phyloP scores from a whole-genome alignment of 2,888 invertebrate genomes.

The Resseliella maxima region DNA sequence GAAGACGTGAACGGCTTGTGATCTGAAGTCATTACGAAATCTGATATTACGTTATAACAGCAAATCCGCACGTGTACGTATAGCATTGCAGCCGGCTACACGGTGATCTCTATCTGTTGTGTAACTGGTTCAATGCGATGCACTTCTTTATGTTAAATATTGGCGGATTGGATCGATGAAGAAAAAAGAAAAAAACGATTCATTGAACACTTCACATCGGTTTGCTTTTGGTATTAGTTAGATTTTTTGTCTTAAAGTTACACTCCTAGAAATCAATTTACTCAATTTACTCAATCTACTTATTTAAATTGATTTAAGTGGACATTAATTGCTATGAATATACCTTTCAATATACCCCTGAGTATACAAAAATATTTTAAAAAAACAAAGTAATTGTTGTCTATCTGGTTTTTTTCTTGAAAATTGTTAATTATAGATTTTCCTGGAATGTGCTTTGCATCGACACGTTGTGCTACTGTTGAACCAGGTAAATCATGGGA shows the following conservation, averaged over 20 bases:
- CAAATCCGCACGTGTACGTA: slow-evolving; percentile 13
- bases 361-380: too few relatives aligned
- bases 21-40: slow-evolving; percentile 20
- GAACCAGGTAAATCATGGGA: slow-evolving; percentile 89
- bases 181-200: background rate
- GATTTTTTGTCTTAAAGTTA: background rate
- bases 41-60: slow-evolving; percentile 41
- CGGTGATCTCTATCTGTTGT: background rate
- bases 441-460: slow-evolving; percentile 91
- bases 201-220: background rate
- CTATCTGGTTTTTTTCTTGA: slow-evolving; percentile 5
- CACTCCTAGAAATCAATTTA: background rate
- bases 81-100: background rate
- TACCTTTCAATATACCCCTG: too few relatives aligned
- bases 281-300: too few relatives aligned
- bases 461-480: slow-evolving; percentile 87
- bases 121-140: background rate
- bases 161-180: background rate
- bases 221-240: background rate
- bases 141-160: background rate
- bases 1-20: background rate
- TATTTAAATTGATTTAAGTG: slow-evolving; percentile 36
- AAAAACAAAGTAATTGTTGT: slow-evolving; percentile 2
- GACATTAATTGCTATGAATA: background rate
- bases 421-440: slow-evolving; percentile 72